Conservation (phyloP, 2,797 vertebrate species). For the Apodemus agrarius region DNA sequence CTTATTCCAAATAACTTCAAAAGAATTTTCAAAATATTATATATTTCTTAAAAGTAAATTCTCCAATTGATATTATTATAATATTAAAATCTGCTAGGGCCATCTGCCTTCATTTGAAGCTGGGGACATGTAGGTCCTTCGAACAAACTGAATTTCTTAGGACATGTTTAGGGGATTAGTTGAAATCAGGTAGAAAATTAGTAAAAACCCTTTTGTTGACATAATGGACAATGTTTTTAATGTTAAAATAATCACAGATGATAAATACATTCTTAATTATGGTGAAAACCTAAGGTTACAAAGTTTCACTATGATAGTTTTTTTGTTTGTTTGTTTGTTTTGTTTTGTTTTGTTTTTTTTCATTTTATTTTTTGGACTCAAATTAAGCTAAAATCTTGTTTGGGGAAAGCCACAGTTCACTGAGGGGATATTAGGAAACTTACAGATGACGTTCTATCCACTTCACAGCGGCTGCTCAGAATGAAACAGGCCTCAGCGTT, state of each 20-base stretch:
- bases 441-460: slow-evolving; percentile 91
- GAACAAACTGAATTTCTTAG: neutral
- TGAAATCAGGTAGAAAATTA: neutral
- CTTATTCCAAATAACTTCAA: neutral
- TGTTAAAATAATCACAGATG: neutral
- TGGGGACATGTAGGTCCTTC: slow-evolving; percentile 10
- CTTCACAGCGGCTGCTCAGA: slow-evolving; percentile 90
- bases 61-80: neutral
- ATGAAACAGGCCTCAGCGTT: slow-evolving; percentile 92
- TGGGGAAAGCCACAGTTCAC: neutral
- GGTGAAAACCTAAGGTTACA: neutral
- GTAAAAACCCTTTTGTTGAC: neutral
- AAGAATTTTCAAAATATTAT: slow-evolving; percentile 1
- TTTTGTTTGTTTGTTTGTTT: no score
- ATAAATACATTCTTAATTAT: neutral
- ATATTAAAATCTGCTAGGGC: neutral
- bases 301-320: neutral
- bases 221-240: neutral
- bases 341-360: no score
- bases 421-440: slow-evolving; percentile 79
- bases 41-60: neutral
- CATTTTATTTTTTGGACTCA: neutral
- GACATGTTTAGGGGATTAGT: neutral
- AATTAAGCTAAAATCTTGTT: neutral
- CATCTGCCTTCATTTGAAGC: neutral